These are phyloP conservation scores for Drosophila santomea DNA, from an alignment of 1,140 invertebrate genomes.

Conservation along the genomic window DNA sequence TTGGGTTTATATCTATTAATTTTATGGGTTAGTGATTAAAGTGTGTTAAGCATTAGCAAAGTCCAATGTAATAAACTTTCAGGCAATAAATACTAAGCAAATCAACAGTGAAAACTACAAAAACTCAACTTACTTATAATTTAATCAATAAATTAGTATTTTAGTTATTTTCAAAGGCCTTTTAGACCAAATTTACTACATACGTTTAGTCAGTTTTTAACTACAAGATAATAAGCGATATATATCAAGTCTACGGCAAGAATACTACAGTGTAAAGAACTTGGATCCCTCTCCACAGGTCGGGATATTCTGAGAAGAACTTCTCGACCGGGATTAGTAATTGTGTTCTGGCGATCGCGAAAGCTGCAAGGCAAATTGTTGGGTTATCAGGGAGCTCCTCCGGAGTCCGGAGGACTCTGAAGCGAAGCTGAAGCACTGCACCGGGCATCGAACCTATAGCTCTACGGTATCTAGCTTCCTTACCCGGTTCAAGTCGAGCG, in stretches of 20 bases:
- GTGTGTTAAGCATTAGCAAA: slow-evolving; percentile 1
- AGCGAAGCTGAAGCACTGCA: slow-evolving; percentile 72
- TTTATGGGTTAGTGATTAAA: background rate
- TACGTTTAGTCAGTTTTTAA: too few species aligned
- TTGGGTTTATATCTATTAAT: slow-evolving; percentile 6
- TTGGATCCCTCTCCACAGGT: slow-evolving; percentile 1
- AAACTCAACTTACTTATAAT: background rate
- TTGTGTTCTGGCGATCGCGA: slow-evolving; percentile 18
- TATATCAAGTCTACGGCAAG: background rate
- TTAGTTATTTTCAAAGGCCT: background rate
- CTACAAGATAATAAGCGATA: background rate
- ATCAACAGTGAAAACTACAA: slow-evolving; percentile 2
- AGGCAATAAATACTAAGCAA: slow-evolving; percentile 7
- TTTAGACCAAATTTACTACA: background rate
- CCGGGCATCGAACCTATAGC: slow-evolving; percentile 54
- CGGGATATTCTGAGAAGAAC: slow-evolving; percentile 61
- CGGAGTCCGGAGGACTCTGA: slow-evolving; percentile 18
- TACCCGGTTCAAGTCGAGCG: slow-evolving; percentile 77
- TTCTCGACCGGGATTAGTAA: slow-evolving; percentile 21
- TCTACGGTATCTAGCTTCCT: slow-evolving; percentile 60
- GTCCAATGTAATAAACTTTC: background rate
- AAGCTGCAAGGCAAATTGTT: slow-evolving; percentile 67
- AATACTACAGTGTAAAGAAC: slow-evolving; percentile 1
- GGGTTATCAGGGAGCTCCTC: slow-evolving; percentile 26
- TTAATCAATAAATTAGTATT: background rate